phyloP scores from a whole-genome alignment of 2,797 vertebrate genomes.

The Arremon brunneinucha region DNA sequence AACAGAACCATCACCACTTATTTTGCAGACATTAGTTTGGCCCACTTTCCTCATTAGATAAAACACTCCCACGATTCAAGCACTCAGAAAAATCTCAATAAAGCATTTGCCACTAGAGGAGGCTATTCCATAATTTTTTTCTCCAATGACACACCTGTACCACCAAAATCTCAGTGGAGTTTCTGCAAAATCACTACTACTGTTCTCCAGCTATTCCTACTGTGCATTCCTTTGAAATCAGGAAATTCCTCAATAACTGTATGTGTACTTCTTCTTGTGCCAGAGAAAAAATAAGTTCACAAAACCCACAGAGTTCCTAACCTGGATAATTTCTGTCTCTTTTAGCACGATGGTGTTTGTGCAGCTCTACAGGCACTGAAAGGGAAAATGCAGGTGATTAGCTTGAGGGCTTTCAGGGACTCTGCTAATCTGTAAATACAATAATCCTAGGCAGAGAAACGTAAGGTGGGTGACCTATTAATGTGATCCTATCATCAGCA shows the following conservation, averaged over 20 bases:
- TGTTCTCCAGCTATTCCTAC: neutral
- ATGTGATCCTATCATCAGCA: neutral
- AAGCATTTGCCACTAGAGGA: conserved; percentile 44
- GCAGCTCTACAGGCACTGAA: neutral
- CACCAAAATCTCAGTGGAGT: neutral
- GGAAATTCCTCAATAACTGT: neutral
- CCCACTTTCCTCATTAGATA: neutral
- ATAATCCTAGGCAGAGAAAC: neutral
- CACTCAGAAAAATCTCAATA: neutral
- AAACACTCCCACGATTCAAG: accelerated
- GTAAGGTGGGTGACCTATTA: neutral
- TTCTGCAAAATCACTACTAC: neutral
- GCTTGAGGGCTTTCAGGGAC: neutral
- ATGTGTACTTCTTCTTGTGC: neutral
- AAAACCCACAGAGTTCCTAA: neutral
- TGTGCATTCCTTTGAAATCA: neutral
- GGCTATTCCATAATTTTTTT: neutral
- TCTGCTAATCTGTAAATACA: neutral
- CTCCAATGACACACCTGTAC: neutral
- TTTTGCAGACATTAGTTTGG: neutral
- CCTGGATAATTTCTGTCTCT: neutral
- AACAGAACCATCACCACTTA: neutral
- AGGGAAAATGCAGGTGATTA: neutral
- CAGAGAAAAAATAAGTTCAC: neutral
- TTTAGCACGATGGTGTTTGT: neutral